phyloP scores from a whole-genome alignment of 2,113 vertebrate genomes.

The Lagenorhynchus albirostris region DNA sequence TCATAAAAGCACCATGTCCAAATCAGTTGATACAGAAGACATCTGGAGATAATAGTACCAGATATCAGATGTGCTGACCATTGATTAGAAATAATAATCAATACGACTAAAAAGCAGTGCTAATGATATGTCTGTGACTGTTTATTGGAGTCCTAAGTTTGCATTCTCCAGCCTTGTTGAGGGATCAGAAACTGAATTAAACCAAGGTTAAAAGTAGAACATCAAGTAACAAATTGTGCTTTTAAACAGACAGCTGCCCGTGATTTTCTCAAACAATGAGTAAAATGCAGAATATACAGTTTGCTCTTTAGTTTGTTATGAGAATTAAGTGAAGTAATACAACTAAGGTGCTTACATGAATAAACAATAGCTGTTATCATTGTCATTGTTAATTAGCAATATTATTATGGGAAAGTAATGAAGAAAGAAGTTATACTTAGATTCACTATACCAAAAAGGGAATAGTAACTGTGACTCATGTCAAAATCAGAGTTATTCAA shows the following conservation, averaged over 20 bases:
- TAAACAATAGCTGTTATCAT: neutral
- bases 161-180: neutral
- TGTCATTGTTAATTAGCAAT: neutral
- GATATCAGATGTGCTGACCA: neutral
- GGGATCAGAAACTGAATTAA: neutral
- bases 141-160: neutral
- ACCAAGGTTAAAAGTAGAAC: neutral
- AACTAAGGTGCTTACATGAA: neutral
- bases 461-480: neutral
- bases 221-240: neutral
- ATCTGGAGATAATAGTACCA: neutral
- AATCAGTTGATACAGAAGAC: neutral
- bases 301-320: neutral
- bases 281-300: neutral
- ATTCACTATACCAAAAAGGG: neutral
- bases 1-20: neutral
- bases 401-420: neutral
- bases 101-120: neutral
- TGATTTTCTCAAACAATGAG: neutral
- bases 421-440: neutral
- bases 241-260: neutral
- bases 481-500: constrained; percentile 34
- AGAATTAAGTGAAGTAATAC: constrained; percentile 9
- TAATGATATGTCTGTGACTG: neutral
- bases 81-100: neutral